Conservation (phyloP, 2,797 vertebrate genomes). For the Sebastes trivittatus region DNA sequence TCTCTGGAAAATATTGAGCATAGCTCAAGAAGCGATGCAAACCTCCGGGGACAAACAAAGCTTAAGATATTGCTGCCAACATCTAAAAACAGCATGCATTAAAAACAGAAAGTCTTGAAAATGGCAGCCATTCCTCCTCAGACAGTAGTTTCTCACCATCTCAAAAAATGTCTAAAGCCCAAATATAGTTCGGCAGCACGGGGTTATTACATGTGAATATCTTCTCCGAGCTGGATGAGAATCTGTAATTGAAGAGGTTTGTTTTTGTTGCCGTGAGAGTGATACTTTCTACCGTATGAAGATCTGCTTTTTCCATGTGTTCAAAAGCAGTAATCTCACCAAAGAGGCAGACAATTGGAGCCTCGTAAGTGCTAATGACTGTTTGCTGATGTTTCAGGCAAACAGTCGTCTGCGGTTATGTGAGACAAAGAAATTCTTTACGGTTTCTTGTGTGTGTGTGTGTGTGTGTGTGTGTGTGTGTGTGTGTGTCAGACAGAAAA, state of each 20-base stretch:
- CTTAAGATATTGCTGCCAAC: slow-evolving; percentile 55
- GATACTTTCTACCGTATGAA: slow-evolving; percentile 18
- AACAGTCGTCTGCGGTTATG: slow-evolving; percentile 45
- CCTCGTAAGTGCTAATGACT: slow-evolving; percentile 67
- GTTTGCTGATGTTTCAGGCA: slow-evolving; percentile 61
- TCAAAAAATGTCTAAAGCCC: slow-evolving; percentile 32
- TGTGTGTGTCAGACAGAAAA: neutral
- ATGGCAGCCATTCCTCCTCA: slow-evolving; percentile 18
- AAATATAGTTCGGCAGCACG: slow-evolving; percentile 60
- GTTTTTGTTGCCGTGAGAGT: slow-evolving; percentile 21
- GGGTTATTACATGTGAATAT: slow-evolving; percentile 31
- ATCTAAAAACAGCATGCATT: slow-evolving; percentile 66
- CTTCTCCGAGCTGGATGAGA: slow-evolving; percentile 26
- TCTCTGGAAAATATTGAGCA: slow-evolving; percentile 42
- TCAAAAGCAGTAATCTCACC: slow-evolving; percentile 64
- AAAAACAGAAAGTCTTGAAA: slow-evolving; percentile 28
- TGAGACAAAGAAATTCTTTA: slow-evolving; percentile 25
- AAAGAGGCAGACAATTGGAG: slow-evolving; percentile 61
- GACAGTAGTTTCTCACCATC: slow-evolving; percentile 59
- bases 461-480: neutral
- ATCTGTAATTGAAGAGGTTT: slow-evolving; percentile 35
- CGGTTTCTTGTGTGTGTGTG: neutral
- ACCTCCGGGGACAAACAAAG: slow-evolving; percentile 59
- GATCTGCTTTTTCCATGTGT: slow-evolving; percentile 21
- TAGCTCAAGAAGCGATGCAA: slow-evolving; percentile 40